Evolutionary conservation across 2,113 vertebrate genomes (phyloP), one percentile per base, ranked within the genome.

Genomic region (Thryonomys swinderianus): DNA sequence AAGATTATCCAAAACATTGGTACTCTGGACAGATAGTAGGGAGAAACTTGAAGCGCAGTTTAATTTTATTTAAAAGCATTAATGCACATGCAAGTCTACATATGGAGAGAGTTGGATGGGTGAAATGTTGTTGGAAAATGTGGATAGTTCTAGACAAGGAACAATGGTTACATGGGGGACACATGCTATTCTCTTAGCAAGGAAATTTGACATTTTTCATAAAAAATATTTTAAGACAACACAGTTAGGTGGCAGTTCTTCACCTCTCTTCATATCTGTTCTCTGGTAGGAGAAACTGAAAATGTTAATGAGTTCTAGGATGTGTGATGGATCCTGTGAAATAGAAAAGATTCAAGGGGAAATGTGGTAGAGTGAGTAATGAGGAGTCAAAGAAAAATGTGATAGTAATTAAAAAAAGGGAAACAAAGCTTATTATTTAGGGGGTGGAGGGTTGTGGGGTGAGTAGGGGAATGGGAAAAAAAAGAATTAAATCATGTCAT

Each of bases 31-130:
- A 81, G 7, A 16, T 51, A 53, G 9, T 67, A 74, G 17, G 7
- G 88, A 14, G 42, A 64, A 85, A 93, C 8, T 85, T 80, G 45
- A 90, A 69, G 20, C 82, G 23, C 82, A 42, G 57, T 74, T 94
- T 90, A 62, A 87, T 94, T 94, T 81, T 69, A 85, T 88, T 88
- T 85, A 25, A 45, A 94, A 78, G 30, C 32, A 66, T 48, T 88
- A 61, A 82, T 45, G 2, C 7, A 62, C 73, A 21, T 85, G 51
- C 10, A 62, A 8, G 3, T 57, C 17, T 76, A 14, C 17, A 11
- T 23, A 23, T 78, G 53, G 32, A 7, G 11, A 30, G 12, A 93
- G 8, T 66, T 93, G 59, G 14, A 71, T 11, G 87, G 55, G 92
- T 67, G 18, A 86, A 89, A 85, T 25, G 57, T 66, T 18, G 12